Base-by-base conservation (phyloP, 2,113 vertebrate genomes). In the Amphiprion ocellaris region DNA sequence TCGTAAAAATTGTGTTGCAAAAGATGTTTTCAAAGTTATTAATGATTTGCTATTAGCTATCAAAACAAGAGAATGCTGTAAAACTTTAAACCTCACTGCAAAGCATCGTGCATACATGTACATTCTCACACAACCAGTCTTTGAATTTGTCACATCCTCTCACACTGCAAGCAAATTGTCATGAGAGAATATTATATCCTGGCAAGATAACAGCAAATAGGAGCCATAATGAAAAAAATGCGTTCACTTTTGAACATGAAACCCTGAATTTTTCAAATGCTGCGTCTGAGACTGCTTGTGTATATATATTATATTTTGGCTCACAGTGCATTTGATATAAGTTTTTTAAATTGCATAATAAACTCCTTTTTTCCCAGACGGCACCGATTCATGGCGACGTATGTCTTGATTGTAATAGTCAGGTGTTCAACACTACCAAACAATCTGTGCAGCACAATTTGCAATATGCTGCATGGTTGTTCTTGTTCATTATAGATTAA, bases 331-430 rank as follows among this genome's bases (percentile, higher is more conserved):
- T 77, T 87, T 82, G 72, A 81, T 81, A 68, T 59, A 41, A 78
- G 64, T 79, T 44, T 84, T 81, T 78, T 69, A 78, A 68, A 64
- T 19, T 64, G 50, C 66, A 55, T 76, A 79, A 80, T 71, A 63
- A 73, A 9, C 21, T 76, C 39, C 26, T 24, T 61, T 47, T 67
- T 71, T 83, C 58, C 70, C 67, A 69, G 67, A 55, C 60, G 77
- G 59, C 71, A 21, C 30, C 47, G 19, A 33, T 79, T 79, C 63
- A 49, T 46, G 30, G 30, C 30, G 30, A 4, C 7, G 7, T 8
- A 33, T 33, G 30, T 7, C 61, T 26, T 1, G 3, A 53, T 33
- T 83, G n/a, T 61, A 63, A 75, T 46, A 75, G 68, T 17, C 46
- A 16, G 47, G 5, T 49, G 10, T 21, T 33, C 46, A 49, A 37